phyloP scores from a whole-genome alignment of 2,888 invertebrate species.

The Drosophila borealis region DNA sequence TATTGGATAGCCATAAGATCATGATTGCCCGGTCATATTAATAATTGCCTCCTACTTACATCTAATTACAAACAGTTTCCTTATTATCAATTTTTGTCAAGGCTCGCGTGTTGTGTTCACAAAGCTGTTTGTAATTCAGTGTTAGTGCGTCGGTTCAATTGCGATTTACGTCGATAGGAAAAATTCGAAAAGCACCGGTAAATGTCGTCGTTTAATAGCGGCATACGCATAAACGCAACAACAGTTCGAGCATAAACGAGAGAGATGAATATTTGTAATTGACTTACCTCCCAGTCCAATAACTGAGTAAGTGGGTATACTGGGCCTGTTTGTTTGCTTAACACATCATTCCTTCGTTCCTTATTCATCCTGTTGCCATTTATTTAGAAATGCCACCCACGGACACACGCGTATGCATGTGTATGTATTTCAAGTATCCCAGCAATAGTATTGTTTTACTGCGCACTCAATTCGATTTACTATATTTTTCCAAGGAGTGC shows the following conservation, averaged over 20 bases:
- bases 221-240: conserved; percentile 4
- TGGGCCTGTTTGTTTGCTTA: conserved; percentile 22
- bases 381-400: conserved; percentile 6
- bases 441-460: conserved; percentile 8
- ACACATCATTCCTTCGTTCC: too few species aligned
- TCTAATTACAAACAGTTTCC: conserved; percentile 4
- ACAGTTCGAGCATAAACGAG: not conserved
- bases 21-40: conserved; percentile 16
- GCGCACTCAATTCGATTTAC: conserved; percentile 22
- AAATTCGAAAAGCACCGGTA: conserved; percentile 10
- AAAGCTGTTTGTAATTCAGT: not conserved
- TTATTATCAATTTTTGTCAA: not conserved
- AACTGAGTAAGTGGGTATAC: conserved; percentile 31
- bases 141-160: conserved; percentile 1
- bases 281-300: not conserved
- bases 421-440: conserved; percentile 9
- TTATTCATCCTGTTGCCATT: conserved; percentile 17
- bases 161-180: not conserved
- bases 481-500: conserved; percentile 14
- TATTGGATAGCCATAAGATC: conserved; percentile 15
- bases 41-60: conserved; percentile 23
- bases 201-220: conserved; percentile 7
- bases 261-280: conserved; percentile 4
- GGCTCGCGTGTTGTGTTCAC: not conserved
- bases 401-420: not conserved